These are phyloP conservation scores for Exephanes ischioxanthus DNA, from an alignment of 2,888 invertebrate genomes.

Conservation along the genomic window DNA sequence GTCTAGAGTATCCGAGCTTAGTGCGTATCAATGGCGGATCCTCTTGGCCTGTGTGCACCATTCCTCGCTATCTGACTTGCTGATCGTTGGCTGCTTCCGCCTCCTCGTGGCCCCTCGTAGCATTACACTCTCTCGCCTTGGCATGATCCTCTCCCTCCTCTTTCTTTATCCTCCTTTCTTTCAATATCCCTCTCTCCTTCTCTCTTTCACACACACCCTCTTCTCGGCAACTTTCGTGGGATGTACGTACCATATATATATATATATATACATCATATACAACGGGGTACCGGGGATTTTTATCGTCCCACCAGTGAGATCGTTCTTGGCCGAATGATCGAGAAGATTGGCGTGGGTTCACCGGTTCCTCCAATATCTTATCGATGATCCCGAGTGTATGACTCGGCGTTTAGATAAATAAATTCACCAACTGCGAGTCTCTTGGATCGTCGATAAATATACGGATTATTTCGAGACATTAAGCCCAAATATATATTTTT, in stretches of 20 bases:
- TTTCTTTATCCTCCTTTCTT: constrained; percentile 56
- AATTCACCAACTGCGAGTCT: constrained; percentile 19
- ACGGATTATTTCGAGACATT: constrained; percentile 2
- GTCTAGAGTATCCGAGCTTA: constrained; percentile 64
- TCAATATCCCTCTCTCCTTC: constrained; percentile 38
- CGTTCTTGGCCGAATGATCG: constrained; percentile 43
- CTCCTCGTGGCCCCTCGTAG: constrained; percentile 66
- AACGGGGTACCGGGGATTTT: constrained; percentile 52
- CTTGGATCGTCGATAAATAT: constrained; percentile 5
- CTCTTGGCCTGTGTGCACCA: constrained; percentile 67
- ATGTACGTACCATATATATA: constrained; percentile 27
- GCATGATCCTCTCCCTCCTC: constrained; percentile 55
- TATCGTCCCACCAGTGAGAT: constrained; percentile 51
- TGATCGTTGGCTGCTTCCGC: constrained; percentile 73
- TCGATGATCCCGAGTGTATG: constrained; percentile 44
- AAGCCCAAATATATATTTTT: background rate
- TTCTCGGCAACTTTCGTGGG: constrained; percentile 58
- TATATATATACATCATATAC: constrained; percentile 16
- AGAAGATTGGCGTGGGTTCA: constrained; percentile 47
- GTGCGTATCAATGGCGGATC: constrained; percentile 83
- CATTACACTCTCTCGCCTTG: constrained; percentile 54
- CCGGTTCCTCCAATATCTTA: constrained; percentile 56
- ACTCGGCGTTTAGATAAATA: constrained; percentile 46
- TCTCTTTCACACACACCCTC: constrained; percentile 54
- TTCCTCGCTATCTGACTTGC: constrained; percentile 73